Evolutionary conservation across 1,140 invertebrate species (phyloP).

Genomic region (Apolygus lucorum): DNA sequence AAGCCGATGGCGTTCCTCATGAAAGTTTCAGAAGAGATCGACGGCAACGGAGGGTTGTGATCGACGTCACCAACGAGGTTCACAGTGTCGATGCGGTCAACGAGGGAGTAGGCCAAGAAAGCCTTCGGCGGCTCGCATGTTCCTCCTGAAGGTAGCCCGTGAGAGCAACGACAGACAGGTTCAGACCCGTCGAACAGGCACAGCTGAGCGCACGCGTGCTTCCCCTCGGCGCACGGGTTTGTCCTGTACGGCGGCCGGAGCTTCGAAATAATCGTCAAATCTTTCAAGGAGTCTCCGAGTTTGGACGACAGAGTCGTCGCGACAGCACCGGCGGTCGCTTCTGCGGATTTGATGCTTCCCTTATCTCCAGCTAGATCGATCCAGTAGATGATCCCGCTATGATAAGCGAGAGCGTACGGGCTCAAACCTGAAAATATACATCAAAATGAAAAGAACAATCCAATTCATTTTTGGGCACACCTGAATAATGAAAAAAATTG

Average conservation of each 20-base stretch:
- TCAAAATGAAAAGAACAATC: constrained; percentile 35
- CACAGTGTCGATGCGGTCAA: constrained; percentile 64
- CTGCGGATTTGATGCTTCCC: constrained; percentile 57
- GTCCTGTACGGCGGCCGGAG: constrained; percentile 45
- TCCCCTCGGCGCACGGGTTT: constrained; percentile 59
- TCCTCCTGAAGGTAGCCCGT: constrained; percentile 42
- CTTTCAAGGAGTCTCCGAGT: constrained; percentile 56
- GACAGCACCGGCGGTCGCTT: constrained; percentile 46
- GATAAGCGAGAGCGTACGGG: constrained; percentile 43
- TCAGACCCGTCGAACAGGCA: constrained; percentile 65
- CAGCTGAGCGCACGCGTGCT: constrained; percentile 69
- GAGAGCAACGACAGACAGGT: constrained; percentile 61
- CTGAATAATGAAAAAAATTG: constrained; percentile 79
- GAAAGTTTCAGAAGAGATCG: constrained; percentile 57
- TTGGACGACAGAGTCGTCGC: constrained; percentile 46
- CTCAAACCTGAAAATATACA: constrained; percentile 21
- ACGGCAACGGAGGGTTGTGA: constrained; percentile 63
- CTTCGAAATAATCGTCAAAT: constrained; percentile 50
- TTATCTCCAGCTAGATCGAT: constrained; percentile 49
- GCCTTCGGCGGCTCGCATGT: constrained; percentile 36
- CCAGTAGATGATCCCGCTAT: constrained; percentile 47
- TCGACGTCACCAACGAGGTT: constrained; percentile 55
- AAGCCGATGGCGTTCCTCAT: constrained; percentile 77
- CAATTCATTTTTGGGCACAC: constrained; percentile 47
- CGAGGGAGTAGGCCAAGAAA: constrained; percentile 66